Percentiles rank a stretch among this genome's conserved stretches.
Evolutionary conservation across 2,888 invertebrate species (phyloP).

Genomic region (Blastobasis adustella): DNA sequence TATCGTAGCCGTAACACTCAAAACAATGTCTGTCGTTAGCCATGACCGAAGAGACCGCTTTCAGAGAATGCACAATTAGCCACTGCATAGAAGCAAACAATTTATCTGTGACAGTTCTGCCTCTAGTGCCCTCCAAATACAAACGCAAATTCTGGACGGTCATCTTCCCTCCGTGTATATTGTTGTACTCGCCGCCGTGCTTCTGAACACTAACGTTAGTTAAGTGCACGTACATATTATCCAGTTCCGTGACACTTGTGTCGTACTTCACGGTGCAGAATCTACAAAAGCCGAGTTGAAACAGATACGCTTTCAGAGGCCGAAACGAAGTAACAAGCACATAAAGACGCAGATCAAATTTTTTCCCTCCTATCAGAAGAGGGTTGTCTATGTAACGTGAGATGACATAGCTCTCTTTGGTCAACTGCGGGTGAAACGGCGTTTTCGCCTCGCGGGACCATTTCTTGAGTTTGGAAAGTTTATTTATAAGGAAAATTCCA

Average conservation of each 20-base stretch:
- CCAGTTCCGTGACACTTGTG: conserved; percentile 88
- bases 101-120: conserved; percentile 90
- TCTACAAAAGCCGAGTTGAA: conserved; percentile 93
- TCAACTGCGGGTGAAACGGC: conserved; percentile 86
- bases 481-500: conserved; percentile 97
- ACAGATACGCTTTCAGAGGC: conserved; percentile 94
- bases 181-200: conserved; percentile 96
- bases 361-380: conserved; percentile 94
- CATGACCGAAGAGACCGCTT: conserved; percentile 94
- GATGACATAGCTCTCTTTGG: conserved; percentile 94
- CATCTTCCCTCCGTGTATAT: conserved; percentile 95
- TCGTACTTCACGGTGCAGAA: conserved; percentile 98
- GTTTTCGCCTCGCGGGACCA: conserved; percentile 92
- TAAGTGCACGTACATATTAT: conserved; percentile 95
- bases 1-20: conserved; percentile 97
- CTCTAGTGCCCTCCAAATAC: conserved; percentile 92
- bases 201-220: conserved; percentile 99
- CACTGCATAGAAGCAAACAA: conserved; percentile 92
- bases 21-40: conserved; percentile 94
- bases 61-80: conserved; percentile 93
- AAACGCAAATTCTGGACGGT: conserved; percentile 92
- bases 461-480: conserved; percentile 92
- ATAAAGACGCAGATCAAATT: conserved; percentile 94
- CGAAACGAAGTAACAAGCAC: conserved; percentile 95
- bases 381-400: conserved; percentile 98